These are phyloP conservation scores for Agrochola macilenta DNA, from an alignment of 2,888 invertebrate genomes.

Conservation along the genomic window DNA sequence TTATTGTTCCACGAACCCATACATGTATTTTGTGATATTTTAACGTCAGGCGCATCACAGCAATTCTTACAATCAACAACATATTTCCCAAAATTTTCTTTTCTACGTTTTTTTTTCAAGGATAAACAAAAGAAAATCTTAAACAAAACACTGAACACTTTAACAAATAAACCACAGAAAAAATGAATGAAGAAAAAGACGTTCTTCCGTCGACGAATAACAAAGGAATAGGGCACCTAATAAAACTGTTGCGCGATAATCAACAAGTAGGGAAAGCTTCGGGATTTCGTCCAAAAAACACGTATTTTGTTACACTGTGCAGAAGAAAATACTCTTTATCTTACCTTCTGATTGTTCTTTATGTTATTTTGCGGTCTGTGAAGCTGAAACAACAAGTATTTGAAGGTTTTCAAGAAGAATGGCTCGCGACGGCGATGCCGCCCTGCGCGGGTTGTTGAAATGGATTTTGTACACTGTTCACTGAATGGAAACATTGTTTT, in stretches of 20 bases:
- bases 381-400: slow-evolving; percentile 25
- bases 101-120: not conserved
- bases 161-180: slow-evolving; percentile 14
- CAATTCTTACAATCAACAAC: not conserved
- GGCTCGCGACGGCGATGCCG: slow-evolving; percentile 12
- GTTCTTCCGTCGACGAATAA: slow-evolving; percentile 46
- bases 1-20: not conserved
- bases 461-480: not conserved
- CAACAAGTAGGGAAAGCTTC: slow-evolving; percentile 79
- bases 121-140: slow-evolving; percentile 14
- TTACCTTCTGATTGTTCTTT: slow-evolving; percentile 4
- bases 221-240: slow-evolving; percentile 69
- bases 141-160: not conserved
- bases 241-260: slow-evolving; percentile 82
- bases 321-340: slow-evolving; percentile 25
- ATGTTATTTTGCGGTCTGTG: not conserved
- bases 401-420: slow-evolving; percentile 12
- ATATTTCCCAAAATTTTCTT: accelerated
- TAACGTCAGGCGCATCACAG: not conserved
- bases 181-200: slow-evolving; percentile 10
- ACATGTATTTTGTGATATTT: not conserved
- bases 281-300: slow-evolving; percentile 39
- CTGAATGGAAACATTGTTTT: slow-evolving; percentile 6
- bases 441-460: not conserved
- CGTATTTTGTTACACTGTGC: slow-evolving; percentile 45